phyloP scores from a whole-genome alignment of 1,140 invertebrate species.

The Capitella teleta region DNA sequence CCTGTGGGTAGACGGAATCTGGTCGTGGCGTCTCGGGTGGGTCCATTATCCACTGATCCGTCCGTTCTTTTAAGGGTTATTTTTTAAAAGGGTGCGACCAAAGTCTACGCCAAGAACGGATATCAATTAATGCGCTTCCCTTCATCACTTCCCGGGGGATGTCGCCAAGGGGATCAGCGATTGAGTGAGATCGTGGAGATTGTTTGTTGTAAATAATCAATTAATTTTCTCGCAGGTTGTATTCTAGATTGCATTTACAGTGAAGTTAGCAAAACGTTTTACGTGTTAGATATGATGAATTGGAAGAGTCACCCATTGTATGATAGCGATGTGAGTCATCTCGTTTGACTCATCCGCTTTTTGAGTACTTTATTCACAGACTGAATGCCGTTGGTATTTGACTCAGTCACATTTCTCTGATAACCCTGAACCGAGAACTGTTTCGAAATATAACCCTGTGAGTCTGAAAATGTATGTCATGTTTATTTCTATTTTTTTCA shows the following conservation, averaged over 20 bases:
- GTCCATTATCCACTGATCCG: no score
- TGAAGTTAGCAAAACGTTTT: conserved; percentile 53
- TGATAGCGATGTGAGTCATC: conserved; percentile 61
- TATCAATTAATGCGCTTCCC: background rate
- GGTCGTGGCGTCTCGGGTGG: conserved; percentile 56
- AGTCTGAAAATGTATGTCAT: conserved; percentile 1
- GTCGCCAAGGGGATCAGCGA: background rate
- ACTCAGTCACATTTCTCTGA: conserved; percentile 56
- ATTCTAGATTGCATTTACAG: conserved; percentile 66
- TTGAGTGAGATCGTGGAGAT: background rate
- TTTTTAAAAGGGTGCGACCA: background rate
- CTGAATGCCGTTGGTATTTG: conserved; percentile 68
- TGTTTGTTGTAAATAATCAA: background rate
- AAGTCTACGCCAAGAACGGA: background rate
- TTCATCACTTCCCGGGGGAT: background rate
- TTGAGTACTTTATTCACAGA: no score
- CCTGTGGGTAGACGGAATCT: conserved; percentile 68
- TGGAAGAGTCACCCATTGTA: conserved; percentile 67
- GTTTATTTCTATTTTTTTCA: background rate
- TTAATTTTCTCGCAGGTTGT: background rate
- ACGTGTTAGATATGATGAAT: conserved; percentile 66
- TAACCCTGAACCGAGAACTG: conserved; percentile 36
- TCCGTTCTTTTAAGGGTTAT: no score
- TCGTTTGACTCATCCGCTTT: conserved; percentile 15
- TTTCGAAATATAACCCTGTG: conserved; percentile 41